Base-by-base conservation (phyloP, 1,140 invertebrate genomes). In the Bicyclus anynana region DNA sequence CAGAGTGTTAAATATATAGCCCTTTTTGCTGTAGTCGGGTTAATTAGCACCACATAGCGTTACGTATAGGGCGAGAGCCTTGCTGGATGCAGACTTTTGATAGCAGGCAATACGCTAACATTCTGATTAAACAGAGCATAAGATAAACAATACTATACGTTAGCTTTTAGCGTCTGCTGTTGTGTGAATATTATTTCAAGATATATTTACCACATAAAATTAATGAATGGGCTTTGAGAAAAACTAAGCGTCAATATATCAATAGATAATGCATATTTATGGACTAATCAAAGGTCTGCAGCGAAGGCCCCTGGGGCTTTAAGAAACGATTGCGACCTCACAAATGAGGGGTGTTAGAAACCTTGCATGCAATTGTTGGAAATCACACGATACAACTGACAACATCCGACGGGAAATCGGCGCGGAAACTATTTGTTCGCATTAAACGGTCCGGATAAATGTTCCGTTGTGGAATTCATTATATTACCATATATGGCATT, bases 341-440 rank as follows among this genome's bases (percentile, higher is more conserved):
- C 73, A 73, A 73, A 77, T 72, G 70, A 70, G 71, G n/a, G n/a
- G n/a, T n/a, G n/a, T n/a, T n/a, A n/a, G n/a, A n/a, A 58, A 52
- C 52, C 52, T 33, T n/a, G 29, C 10, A n/a, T 33, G 29, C 10
- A 12, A 10, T 40, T 6, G 59, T 51, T 52, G 50, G 50, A 40
- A 42, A 62, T 58, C 53, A 71, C 60, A 67, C 53, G 42, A 37
- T 29, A 33, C 14, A 33, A 33, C 20, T 33, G 44, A 26, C 16
- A 42, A 49, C 47, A 16, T 40, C 37, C 37, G 37, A 40, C 17
- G 6, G 37, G 37, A 40, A 40, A 40, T 2, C 33, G 23, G 2
- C 3, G 23, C 7, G 29, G 29, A 33, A 33, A 33, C 29, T 12
- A 10, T 33, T 12, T 33, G 29, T 33, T 33, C 29, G 1, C 13